phyloP scores from a whole-genome alignment of 2,797 vertebrate genomes.

The Enteromius anoplus region DNA sequence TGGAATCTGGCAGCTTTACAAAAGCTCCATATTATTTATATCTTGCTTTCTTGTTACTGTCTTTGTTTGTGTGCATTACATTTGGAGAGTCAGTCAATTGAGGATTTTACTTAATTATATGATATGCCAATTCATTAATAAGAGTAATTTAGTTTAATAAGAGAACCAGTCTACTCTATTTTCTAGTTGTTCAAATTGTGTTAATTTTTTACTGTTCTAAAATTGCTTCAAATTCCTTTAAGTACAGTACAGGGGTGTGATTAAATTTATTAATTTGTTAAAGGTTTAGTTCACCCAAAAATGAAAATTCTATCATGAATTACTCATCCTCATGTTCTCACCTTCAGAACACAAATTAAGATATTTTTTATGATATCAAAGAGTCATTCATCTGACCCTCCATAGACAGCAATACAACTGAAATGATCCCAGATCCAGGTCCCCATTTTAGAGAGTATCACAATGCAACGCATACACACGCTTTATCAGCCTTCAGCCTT shows the following conservation, averaged over 20 bases:
- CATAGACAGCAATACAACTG: too few relatives aligned
- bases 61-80: background rate
- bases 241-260: background rate
- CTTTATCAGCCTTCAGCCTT: too few relatives aligned
- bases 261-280: background rate
- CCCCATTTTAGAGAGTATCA: too few relatives aligned
- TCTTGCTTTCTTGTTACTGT: background rate
- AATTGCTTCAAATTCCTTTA: background rate
- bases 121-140: background rate
- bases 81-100: background rate
- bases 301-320: too few relatives aligned
- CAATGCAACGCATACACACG: too few relatives aligned
- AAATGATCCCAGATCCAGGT: too few relatives aligned
- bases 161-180: background rate
- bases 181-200: background rate
- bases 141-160: background rate
- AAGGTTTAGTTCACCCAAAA: too few relatives aligned
- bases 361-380: too few relatives aligned
- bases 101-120: background rate
- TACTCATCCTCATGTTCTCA: too few relatives aligned
- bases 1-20: conserved; percentile 48
- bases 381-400: too few relatives aligned
- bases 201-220: background rate
- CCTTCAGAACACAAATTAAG: too few relatives aligned
- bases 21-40: conserved; percentile 28